Evolutionary conservation across 2,797 vertebrate genomes (phyloP).

Genomic region (Clarias platycephalus): DNA sequence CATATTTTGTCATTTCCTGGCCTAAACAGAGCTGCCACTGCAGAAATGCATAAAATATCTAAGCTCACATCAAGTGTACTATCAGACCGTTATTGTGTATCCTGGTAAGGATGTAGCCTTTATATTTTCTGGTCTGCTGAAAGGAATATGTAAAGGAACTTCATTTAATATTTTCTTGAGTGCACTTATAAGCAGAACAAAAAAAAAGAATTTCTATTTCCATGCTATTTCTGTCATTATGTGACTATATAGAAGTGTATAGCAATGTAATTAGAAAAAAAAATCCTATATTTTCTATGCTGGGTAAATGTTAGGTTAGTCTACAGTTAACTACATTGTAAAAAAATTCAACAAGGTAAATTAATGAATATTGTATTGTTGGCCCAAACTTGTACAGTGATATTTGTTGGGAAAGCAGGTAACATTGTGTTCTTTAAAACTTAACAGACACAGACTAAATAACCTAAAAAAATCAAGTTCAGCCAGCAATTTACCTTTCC

Average conservation of each 20-base stretch:
- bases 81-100: background rate
- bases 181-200: background rate
- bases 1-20: constrained; percentile 15
- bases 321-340: no score
- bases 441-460: no score
- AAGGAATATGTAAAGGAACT: background rate
- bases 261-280: background rate
- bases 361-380: no score
- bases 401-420: no score
- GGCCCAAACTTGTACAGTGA: no score
- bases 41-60: constrained; percentile 25
- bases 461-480: no score
- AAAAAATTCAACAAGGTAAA: no score
- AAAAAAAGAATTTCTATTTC: background rate
- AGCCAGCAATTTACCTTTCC: no score
- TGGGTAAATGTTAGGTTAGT: background rate
- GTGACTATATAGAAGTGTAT: background rate
- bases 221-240: background rate
- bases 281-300: background rate
- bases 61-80: constrained; percentile 20
- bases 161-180: background rate
- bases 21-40: constrained; percentile 13
- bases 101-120: background rate
- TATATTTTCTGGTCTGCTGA: background rate
- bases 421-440: no score